These are phyloP conservation scores for Apocrypta bakeri DNA, from an alignment of 1,140 invertebrate species.

Conservation along the genomic window DNA sequence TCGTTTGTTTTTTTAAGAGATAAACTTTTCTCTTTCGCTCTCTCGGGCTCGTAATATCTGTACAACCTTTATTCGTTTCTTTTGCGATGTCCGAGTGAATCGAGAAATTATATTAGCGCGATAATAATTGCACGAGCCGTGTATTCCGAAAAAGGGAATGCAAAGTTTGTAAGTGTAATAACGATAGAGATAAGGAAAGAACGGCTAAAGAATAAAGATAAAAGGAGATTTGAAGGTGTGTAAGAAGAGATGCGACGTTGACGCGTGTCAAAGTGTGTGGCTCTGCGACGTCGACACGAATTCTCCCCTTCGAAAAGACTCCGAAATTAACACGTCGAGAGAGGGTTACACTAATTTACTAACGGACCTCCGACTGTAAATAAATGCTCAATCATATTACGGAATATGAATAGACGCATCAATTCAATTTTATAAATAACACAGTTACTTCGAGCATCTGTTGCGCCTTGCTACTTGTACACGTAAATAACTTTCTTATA, in stretches of 20 bases:
- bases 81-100: too few species aligned
- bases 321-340: slow-evolving; percentile 38
- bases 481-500: slow-evolving; percentile 19
- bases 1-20: neutral
- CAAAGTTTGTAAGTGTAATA: too few species aligned
- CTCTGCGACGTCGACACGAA: neutral
- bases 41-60: neutral
- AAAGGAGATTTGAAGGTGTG: slow-evolving; percentile 12
- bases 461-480: neutral
- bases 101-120: too few species aligned
- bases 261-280: slow-evolving; percentile 49
- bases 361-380: slow-evolving; percentile 40
- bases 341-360: slow-evolving; percentile 48
- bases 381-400: slow-evolving; percentile 48
- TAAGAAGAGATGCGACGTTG: slow-evolving; percentile 29
- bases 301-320: slow-evolving; percentile 22
- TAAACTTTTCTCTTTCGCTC: neutral
- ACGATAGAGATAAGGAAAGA: neutral
- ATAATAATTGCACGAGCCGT: too few species aligned
- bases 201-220: neutral
- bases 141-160: too few species aligned
- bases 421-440: slow-evolving; percentile 46
- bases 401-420: slow-evolving; percentile 37
- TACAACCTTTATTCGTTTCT: too few species aligned
- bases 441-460: slow-evolving; percentile 24